Conservation (phyloP, 2,797 vertebrate genomes). For the Aplochiton taeniatus region DNA sequence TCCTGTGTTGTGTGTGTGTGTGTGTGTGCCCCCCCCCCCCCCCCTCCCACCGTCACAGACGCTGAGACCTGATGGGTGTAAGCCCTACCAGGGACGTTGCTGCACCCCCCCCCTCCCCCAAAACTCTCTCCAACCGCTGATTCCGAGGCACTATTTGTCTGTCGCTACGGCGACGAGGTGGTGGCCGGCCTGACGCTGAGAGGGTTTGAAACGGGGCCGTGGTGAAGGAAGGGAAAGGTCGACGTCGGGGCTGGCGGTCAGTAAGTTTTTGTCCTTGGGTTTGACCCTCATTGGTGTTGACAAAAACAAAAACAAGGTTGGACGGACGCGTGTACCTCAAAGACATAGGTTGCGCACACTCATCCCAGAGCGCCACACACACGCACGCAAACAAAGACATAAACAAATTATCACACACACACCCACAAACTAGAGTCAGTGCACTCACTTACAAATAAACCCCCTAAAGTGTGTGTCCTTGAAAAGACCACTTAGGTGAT, state of each 20-base stretch:
- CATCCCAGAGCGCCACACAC: too few species aligned
- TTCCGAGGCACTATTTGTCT: conserved; percentile 30
- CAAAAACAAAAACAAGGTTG: conserved; percentile 9
- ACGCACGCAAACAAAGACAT: conserved; percentile 25
- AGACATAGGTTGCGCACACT: too few species aligned
- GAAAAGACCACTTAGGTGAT: neutral
- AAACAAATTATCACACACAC: too few species aligned
- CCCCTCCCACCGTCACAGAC: neutral
- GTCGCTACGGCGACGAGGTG: conserved; percentile 25
- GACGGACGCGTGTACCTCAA: conserved; percentile 47
- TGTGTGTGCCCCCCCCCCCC: neutral
- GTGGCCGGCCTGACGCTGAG: conserved; percentile 31
- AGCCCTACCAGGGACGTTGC: conserved; percentile 6
- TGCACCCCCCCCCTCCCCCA: conserved; percentile 34
- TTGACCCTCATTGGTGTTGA: neutral
- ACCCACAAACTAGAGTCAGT: too few species aligned
- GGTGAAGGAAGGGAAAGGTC: neutral
- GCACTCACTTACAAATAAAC: too few species aligned
- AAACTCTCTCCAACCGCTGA: neutral
- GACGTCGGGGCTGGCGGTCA: too few species aligned
- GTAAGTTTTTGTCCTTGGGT: too few species aligned
- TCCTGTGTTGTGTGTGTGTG: too few species aligned
- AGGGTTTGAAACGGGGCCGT: conserved; percentile 23
- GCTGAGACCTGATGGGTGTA: neutral
- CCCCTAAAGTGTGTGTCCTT: too few species aligned